Percentiles rank a stretch among this genome's conserved stretches.
Evolutionary conservation across 2,113 vertebrate species (phyloP).

Genomic region (Hippopotamus amphibius): DNA sequence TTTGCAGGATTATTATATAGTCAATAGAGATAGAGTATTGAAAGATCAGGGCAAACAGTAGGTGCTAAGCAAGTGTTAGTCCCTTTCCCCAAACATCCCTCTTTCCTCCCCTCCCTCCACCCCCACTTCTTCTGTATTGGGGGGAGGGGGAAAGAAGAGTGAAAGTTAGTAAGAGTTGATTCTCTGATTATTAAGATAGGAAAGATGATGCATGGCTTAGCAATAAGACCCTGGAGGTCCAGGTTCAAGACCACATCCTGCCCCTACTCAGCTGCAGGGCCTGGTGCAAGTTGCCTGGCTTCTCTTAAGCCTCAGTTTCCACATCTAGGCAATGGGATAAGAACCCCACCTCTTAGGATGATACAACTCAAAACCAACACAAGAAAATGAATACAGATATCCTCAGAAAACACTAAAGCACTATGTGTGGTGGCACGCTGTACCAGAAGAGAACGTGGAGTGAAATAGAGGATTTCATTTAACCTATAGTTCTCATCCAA

Average conservation of each 20-base stretch:
- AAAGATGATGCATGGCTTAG: background rate
- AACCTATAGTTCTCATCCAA: background rate
- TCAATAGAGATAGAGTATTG: background rate
- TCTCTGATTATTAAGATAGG: background rate
- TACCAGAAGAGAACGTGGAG: background rate
- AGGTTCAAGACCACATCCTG: background rate
- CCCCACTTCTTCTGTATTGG: background rate
- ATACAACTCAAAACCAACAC: background rate
- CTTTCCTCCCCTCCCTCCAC: background rate
- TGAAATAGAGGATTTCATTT: background rate
- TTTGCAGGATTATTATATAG: background rate
- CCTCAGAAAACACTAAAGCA: background rate
- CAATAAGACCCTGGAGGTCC: too few species aligned
- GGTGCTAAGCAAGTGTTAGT: background rate
- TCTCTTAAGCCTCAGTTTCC: background rate
- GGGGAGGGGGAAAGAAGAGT: background rate
- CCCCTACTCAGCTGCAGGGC: background rate
- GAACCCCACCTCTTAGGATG: background rate
- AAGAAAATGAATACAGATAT: background rate
- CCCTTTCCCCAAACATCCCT: background rate
- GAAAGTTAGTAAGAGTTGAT: background rate
- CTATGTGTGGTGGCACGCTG: fast-evolving
- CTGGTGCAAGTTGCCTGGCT: background rate
- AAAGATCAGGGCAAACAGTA: background rate
- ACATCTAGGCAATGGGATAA: background rate